Conservation (phyloP, 2,113 vertebrate genomes). For the Vanacampus margaritifer region DNA sequence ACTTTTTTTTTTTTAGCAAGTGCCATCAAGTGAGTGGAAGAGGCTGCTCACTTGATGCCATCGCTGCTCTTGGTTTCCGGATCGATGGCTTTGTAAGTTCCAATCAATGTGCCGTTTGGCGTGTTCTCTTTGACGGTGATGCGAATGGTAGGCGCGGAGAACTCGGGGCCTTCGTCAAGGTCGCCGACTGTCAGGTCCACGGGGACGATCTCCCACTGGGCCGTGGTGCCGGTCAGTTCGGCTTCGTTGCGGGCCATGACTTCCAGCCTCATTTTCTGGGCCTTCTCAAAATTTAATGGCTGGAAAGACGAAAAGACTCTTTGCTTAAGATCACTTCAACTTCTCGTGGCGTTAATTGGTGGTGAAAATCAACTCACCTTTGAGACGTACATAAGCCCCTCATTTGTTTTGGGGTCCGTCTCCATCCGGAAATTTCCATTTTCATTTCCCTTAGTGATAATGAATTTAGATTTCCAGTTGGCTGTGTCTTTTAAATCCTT, state of each 20-base stretch:
- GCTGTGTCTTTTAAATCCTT: slow-evolving; percentile 73
- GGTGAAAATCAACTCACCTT: slow-evolving; percentile 72
- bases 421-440: slow-evolving; percentile 80
- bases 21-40: slow-evolving; percentile 29
- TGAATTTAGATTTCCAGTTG: slow-evolving; percentile 76
- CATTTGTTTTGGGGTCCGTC: slow-evolving; percentile 81
- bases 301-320: slow-evolving; percentile 34
- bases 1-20: slow-evolving; percentile 6
- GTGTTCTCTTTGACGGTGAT: slow-evolving; percentile 76
- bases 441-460: slow-evolving; percentile 82
- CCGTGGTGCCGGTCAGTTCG: slow-evolving; percentile 59
- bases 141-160: slow-evolving; percentile 63
- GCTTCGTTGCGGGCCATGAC: slow-evolving; percentile 78
- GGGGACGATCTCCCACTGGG: slow-evolving; percentile 65
- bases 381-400: slow-evolving; percentile 76
- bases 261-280: slow-evolving; percentile 63
- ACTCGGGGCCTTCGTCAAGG: slow-evolving; percentile 82
- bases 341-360: neutral
- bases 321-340: neutral
- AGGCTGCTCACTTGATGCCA: slow-evolving; percentile 75
- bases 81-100: slow-evolving; percentile 75
- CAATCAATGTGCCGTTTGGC: slow-evolving; percentile 65
- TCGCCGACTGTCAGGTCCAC: slow-evolving; percentile 73
- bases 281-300: slow-evolving; percentile 79
- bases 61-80: slow-evolving; percentile 77